Percentiles rank a stretch among this genome's conserved stretches.
These are phyloP conservation scores for Epinephelus lanceolatus DNA, from an alignment of 2,113 vertebrate species.

Conservation along the genomic window DNA sequence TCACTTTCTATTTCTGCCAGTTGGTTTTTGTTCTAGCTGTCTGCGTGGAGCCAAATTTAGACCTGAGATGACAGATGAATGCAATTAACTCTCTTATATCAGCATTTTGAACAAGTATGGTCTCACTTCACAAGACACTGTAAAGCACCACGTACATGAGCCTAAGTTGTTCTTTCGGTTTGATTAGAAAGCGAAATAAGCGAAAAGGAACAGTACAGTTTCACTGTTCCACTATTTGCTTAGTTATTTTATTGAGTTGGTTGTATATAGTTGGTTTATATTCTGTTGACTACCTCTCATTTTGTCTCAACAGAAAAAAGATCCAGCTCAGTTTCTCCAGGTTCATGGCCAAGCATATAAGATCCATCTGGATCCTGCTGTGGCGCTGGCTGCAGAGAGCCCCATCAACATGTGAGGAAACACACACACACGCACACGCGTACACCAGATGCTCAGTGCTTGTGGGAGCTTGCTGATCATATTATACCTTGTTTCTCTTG, in stretches of 20 bases:
- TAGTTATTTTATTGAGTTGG: neutral
- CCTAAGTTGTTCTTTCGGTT: neutral
- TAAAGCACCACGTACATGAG: neutral
- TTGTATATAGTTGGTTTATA: neutral
- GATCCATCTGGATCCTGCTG: slow-evolving; percentile 94
- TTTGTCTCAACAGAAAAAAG: slow-evolving; percentile 89
- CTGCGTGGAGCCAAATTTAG: neutral
- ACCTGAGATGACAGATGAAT: neutral
- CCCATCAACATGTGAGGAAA: slow-evolving; percentile 94
- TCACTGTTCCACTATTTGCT: neutral
- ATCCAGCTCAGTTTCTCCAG: slow-evolving; percentile 96
- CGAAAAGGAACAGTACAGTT: too few species aligned
- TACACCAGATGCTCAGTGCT: neutral
- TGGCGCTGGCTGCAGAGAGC: slow-evolving; percentile 94
- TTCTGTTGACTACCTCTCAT: neutral
- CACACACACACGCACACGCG: neutral
- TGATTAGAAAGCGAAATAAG: neutral
- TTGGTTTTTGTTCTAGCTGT: neutral
- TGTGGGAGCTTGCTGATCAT: neutral
- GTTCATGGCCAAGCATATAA: slow-evolving; percentile 96
- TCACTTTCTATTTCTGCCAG: slow-evolving; percentile 1
- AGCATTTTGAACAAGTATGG: neutral
- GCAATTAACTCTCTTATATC: neutral
- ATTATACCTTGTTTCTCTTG: neutral
- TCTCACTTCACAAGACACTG: neutral